Percentiles rank a stretch among this genome's conserved stretches.
Conservation (phyloP, 2,797 vertebrate species). For the Anableps anableps region DNA sequence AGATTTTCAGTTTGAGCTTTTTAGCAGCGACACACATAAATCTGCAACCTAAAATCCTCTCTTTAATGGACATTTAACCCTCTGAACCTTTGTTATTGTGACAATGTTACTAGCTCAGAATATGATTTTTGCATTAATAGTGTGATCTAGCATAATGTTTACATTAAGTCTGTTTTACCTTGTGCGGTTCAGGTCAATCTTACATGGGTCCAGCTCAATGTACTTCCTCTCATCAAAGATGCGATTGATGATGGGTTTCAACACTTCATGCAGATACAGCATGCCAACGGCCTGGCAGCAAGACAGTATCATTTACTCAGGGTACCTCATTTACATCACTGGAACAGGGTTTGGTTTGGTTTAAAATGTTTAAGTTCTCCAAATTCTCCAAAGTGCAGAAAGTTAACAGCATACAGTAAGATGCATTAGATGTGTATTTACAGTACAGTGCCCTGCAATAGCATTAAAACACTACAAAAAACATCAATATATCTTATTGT, state of each 20-base stretch:
- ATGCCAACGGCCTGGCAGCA: slow-evolving; percentile 87
- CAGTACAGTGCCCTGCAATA: background rate
- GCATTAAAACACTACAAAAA: background rate
- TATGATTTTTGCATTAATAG: background rate
- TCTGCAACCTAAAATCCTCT: background rate
- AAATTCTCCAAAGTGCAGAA: background rate
- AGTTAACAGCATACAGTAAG: background rate
- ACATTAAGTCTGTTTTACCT: slow-evolving; percentile 69
- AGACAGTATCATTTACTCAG: slow-evolving; percentile 47
- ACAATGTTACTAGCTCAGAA: background rate
- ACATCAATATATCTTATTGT: background rate
- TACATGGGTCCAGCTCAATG: slow-evolving; percentile 91
- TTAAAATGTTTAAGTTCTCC: slow-evolving; percentile 9
- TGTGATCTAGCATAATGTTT: slow-evolving; percentile 9
- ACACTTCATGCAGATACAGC: slow-evolving; percentile 90
- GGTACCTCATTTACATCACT: slow-evolving; percentile 25
- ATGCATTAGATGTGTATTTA: background rate
- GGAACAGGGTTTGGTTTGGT: background rate
- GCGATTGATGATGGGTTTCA: slow-evolving; percentile 86
- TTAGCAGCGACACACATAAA: slow-evolving; percentile 19
- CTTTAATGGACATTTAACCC: no score
- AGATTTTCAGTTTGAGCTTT: slow-evolving; percentile 43
- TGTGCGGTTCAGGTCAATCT: slow-evolving; percentile 87
- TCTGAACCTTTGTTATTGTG: background rate
- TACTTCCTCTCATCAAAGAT: slow-evolving; percentile 94